These are phyloP conservation scores for Drosophila serrata DNA, from an alignment of 1,140 invertebrate genomes.

Conservation along the genomic window DNA sequence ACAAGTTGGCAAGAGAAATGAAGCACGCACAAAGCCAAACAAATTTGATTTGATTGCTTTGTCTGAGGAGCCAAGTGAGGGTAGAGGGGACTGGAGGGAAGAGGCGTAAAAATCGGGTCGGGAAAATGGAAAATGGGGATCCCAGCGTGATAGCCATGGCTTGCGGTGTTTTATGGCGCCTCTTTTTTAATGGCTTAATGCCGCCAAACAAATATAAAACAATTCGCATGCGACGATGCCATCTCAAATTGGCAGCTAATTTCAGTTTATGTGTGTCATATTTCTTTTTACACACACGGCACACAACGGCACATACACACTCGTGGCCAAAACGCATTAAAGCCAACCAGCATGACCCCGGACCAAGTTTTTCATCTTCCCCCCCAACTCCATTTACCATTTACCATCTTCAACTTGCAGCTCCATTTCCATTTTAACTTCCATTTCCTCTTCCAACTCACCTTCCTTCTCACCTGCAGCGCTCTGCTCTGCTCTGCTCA, in stretches of 20 bases:
- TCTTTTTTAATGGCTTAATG: slow-evolving; percentile 80
- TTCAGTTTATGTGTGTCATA: slow-evolving; percentile 75
- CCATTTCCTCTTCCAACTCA: neutral
- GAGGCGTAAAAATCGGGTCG: slow-evolving; percentile 9
- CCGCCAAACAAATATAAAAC: slow-evolving; percentile 77
- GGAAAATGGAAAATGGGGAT: slow-evolving; percentile 12
- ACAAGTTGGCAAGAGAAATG: slow-evolving; percentile 34
- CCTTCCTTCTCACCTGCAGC: slow-evolving; percentile 22
- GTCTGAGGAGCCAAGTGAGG: neutral
- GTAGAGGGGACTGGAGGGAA: neutral
- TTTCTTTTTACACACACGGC: slow-evolving; percentile 55
- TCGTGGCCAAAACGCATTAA: slow-evolving; percentile 40
- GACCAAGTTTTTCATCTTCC: slow-evolving; percentile 28
- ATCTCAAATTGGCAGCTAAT: slow-evolving; percentile 80
- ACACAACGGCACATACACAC: slow-evolving; percentile 11
- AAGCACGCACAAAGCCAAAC: slow-evolving; percentile 59
- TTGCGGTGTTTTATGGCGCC: slow-evolving; percentile 58
- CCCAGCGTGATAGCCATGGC: slow-evolving; percentile 53
- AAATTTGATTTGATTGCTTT: slow-evolving; percentile 79
- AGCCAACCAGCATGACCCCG: slow-evolving; percentile 66
- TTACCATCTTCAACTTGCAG: slow-evolving; percentile 6
- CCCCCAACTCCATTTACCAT: slow-evolving; percentile 10
- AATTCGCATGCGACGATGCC: slow-evolving; percentile 74
- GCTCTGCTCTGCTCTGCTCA: neutral
- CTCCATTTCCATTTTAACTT: neutral